A percentile compares a stretch with the other conserved stretches of the same genome.
phyloP scores from a whole-genome alignment of 2,113 vertebrate genomes.

The Labeo catla region DNA sequence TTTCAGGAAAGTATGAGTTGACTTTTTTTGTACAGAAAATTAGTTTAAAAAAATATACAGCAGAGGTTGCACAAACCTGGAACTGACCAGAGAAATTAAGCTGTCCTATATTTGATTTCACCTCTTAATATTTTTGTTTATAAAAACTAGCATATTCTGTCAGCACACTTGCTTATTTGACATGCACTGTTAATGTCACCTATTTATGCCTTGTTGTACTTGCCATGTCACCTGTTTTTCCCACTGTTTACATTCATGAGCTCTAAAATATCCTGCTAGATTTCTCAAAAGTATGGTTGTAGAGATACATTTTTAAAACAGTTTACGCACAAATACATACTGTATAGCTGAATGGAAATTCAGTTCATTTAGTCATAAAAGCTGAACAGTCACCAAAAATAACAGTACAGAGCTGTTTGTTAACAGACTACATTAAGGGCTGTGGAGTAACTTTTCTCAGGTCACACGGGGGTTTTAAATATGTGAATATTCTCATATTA shows the following conservation, averaged over 20 bases:
- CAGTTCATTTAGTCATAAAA: background rate
- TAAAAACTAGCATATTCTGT: background rate
- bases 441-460: slow-evolving; percentile 22
- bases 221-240: background rate
- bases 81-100: background rate
- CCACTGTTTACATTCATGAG: background rate
- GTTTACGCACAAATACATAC: background rate
- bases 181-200: background rate
- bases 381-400: background rate
- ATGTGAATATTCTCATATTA: slow-evolving; percentile 14
- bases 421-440: background rate
- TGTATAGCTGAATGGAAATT: background rate
- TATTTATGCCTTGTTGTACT: background rate
- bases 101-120: background rate
- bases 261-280: background rate
- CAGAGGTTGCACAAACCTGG: background rate
- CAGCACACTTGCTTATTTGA: background rate
- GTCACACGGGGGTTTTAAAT: background rate
- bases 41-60: background rate
- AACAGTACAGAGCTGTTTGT: background rate
- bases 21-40: background rate
- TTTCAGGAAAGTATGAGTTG: background rate
- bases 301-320: background rate
- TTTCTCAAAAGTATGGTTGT: background rate
- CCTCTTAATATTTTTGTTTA: background rate